A percentile compares a stretch with the other conserved stretches of the same genome.
Evolutionary conservation across 37 sponge, comb jelly and placozoan genomes (phyloP).

Genomic region (Sycon ciliatum): DNA sequence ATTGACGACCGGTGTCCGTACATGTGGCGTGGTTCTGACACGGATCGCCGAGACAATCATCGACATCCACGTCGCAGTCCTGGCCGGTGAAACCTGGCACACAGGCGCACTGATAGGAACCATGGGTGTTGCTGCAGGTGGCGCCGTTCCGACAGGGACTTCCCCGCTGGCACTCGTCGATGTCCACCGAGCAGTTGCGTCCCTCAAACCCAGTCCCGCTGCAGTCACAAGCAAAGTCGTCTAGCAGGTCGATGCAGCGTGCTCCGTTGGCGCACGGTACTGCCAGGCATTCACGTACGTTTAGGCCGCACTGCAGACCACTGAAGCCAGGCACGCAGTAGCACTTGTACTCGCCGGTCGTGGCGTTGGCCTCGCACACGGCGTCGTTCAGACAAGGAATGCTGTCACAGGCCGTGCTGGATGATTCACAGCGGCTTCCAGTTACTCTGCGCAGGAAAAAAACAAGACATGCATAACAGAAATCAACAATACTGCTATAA

Average conservation of each 20-base stretch:
- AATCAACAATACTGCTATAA: no score
- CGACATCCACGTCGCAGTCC: background rate
- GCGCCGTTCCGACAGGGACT: constrained; percentile 27
- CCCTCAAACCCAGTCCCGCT: no score
- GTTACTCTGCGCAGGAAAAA: no score
- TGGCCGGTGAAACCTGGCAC: background rate
- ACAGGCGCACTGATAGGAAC: background rate
- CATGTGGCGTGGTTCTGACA: constrained; percentile 2
- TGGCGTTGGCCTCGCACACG: no score
- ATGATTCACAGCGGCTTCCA: no score
- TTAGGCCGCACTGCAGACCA: constrained; percentile 2
- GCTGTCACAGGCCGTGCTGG: no score
- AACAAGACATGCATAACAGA: no score
- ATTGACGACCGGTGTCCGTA: no score
- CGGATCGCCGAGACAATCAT: background rate
- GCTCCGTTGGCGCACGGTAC: background rate
- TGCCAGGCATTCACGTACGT: background rate
- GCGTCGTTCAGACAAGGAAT: no score
- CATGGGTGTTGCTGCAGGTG: background rate
- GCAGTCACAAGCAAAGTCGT: background rate
- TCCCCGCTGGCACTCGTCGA: background rate
- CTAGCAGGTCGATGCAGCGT: background rate
- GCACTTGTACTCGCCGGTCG: background rate
- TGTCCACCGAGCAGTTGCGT: no score
- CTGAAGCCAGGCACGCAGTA: constrained; percentile 19